These are phyloP conservation scores for Squalus acanthias DNA, from an alignment of 2,797 vertebrate genomes.

Conservation along the genomic window DNA sequence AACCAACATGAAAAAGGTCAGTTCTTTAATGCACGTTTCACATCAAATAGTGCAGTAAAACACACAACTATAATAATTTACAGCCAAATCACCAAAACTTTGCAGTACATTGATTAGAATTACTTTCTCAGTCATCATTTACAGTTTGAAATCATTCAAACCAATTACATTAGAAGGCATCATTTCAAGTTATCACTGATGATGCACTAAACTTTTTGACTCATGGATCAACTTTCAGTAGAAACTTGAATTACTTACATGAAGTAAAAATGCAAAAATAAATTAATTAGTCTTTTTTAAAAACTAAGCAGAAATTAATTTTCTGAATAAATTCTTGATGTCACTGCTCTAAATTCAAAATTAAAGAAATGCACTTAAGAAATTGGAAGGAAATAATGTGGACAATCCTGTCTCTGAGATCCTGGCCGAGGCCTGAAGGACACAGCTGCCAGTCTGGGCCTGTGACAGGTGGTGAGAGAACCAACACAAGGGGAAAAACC, in stretches of 20 bases:
- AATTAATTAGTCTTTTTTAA: not conserved
- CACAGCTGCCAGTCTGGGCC: too few relatives aligned
- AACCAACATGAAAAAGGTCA: not conserved
- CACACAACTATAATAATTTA: not conserved
- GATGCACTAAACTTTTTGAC: not conserved
- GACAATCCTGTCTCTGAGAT: not conserved
- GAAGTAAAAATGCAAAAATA: slow-evolving; percentile 10
- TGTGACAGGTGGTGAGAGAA: too few relatives aligned
- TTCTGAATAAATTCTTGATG: not conserved
- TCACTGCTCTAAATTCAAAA: not conserved
- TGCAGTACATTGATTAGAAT: not conserved
- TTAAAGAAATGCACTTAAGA: not conserved
- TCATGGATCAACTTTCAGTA: not conserved
- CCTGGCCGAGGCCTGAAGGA: too few relatives aligned
- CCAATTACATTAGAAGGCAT: not conserved
- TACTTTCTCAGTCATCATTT: not conserved
- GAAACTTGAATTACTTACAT: not conserved
- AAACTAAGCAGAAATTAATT: not conserved
- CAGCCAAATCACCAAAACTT: not conserved
- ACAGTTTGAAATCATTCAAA: not conserved
- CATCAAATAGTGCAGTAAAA: not conserved
- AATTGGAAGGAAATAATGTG: not conserved
- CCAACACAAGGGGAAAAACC: too few relatives aligned
- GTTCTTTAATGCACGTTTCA: not conserved
- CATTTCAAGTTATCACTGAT: not conserved